Conservation (phyloP, 92 coral and sea anemone genomes). For the Micromussa lordhowensis region DNA sequence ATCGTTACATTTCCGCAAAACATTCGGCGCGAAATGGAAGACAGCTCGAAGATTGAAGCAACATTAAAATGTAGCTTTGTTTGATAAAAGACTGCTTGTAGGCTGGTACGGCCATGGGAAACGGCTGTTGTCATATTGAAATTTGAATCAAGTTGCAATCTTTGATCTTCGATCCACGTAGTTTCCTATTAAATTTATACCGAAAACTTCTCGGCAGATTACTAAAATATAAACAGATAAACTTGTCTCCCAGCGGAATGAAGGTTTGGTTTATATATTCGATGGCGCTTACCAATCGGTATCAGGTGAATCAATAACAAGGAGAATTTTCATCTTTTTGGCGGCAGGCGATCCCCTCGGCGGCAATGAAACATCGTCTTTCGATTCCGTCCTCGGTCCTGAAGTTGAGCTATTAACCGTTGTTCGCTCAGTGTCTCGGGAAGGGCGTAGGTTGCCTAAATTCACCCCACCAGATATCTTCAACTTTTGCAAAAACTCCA, state of each 20-base stretch:
- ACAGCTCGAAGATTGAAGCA: not conserved
- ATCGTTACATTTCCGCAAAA: not conserved
- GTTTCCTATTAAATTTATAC: not conserved
- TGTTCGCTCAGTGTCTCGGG: slow-evolving; percentile 26
- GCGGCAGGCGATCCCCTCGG: slow-evolving; percentile 68
- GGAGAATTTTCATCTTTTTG: slow-evolving; percentile 84
- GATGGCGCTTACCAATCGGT: slow-evolving; percentile 87
- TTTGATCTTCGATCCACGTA: slow-evolving; percentile 26
- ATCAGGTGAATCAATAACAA: slow-evolving; percentile 92
- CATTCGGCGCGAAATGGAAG: not conserved
- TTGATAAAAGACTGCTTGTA: not conserved
- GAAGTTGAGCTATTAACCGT: not conserved
- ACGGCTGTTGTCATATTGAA: not conserved
- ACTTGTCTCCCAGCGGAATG: not conserved
- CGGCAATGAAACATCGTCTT: slow-evolving; percentile 62
- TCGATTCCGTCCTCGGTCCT: slow-evolving; percentile 38
- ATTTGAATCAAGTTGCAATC: slow-evolving; percentile 3
- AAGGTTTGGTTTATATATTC: not conserved
- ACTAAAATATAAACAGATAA: not conserved
- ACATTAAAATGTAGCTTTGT: not conserved
- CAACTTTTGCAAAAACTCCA: slow-evolving; percentile 80
- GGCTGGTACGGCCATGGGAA: not conserved
- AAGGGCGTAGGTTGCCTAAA: slow-evolving; percentile 43
- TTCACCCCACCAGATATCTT: slow-evolving; percentile 58
- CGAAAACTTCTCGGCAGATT: not conserved